Evolutionary conservation across 2,113 vertebrate genomes (phyloP), one percentile per base, ranked within the genome.

Genomic region (Morone chrysops): DNA sequence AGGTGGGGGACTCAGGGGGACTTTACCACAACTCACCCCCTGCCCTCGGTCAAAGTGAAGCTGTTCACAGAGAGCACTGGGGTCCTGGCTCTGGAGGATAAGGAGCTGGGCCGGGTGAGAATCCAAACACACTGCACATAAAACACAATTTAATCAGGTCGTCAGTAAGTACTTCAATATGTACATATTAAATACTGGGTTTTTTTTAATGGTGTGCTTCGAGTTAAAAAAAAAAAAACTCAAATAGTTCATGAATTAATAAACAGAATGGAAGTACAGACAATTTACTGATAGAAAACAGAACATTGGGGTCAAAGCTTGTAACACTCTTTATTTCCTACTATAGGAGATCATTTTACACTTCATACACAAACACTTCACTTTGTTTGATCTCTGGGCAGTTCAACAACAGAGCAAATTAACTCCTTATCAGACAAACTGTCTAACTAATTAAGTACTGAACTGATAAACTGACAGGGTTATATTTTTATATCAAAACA

Each of bases 1-100:
- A 99, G 98, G 80, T 99, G 98, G 98, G 98, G 97, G 71, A 99
- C 98, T 25, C 98, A 99, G 95, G 98, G 98, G 7, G 98, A 99
- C 94, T 99, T 99, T 88, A 97, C 94, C 67, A 99, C 97, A 0
- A 97, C 96, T 51, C 97, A 99, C 67, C 97, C 98, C 47, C 95
- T 97, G 8, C 98, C 98, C 51, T 95, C 96, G 18, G 97, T 99
- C 85, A 99, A 99, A 94, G 97, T 99, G 36, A 99, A 99, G 90
- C 97, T 99, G 79, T 99, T 99, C 88, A 99, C 97, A 0, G 98
- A 99, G 92, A 99, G 96, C 92, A 99, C 98, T 0, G 97, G 97
- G 0, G 98, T 99, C 62, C 91, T 99, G 91, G 97, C 98, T 41
- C 95, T 99, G 76, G 98, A 99, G 93, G 98, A 99, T 94, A 99